Evolutionary conservation across 2,888 invertebrate genomes (phyloP), one percentile per base, ranked within the genome.

Genomic region (Caradrina kadenii): DNA sequence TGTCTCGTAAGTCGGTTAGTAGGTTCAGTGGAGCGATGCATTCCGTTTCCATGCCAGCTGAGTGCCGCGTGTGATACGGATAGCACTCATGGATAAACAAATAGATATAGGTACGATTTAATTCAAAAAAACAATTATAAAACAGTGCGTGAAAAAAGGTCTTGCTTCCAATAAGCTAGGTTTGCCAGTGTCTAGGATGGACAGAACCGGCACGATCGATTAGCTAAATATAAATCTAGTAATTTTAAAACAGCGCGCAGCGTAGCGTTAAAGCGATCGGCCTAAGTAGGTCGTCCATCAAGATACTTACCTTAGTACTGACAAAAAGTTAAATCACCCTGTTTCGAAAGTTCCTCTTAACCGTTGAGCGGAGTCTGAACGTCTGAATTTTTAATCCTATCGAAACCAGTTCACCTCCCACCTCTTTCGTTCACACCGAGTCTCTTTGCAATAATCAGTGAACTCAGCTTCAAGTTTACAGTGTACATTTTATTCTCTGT

Each of bases 1-100:
- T 80, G 68, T 7, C 39, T 15, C 7, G 74, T 75, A 84, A 82
- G 73, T 84, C 81, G 85, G 85, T 84, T 84, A 82, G 72, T 81
- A 76, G 85, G 77, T 73, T 79, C 81, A 79, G 77, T 79, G 60
- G 66, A 75, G 79, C 84, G 83, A 54, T 81, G 83, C 85, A 84
- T 84, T 82, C 84, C 70, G 79, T 81, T 83, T 82, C 75, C 73
- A 76, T 73, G 67, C 73, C 80, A 64, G 84, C 76, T 71, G 83
- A 75, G 84, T 61, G 62, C 59, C 62, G 72, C 60, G 72, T 76
- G 71, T 73, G 71, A 58, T 73, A 73, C 49, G 55, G 64, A 70
- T 55, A 60, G 35, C 52, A 26, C 52, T 45, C 55, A 83, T 83
- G 83, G 82, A 77, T 69, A 83, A 83, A 76, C 77, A 84, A 63